Evolutionary conservation across 2,888 invertebrate species (phyloP).

Genomic region (Blastobasis lacticolella): DNA sequence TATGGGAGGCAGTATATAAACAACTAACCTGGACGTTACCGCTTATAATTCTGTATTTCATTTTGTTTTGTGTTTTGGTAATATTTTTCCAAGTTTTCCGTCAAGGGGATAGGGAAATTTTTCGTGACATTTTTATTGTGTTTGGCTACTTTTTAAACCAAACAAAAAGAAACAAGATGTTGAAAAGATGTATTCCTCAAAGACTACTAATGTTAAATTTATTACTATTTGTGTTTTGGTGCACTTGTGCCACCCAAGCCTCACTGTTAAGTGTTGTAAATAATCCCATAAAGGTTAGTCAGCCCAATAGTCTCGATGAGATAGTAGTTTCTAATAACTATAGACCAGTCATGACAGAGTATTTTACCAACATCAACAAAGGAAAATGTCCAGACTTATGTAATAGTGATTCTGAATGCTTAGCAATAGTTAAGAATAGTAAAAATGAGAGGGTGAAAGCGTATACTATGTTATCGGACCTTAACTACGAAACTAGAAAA

Average conservation of each 20-base stretch:
- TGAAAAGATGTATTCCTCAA: constrained; percentile 16
- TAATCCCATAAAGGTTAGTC: constrained; percentile 21
- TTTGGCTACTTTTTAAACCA: constrained; percentile 32
- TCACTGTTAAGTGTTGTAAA: constrained; percentile 26
- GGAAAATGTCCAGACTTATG: constrained; percentile 11
- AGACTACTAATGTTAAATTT: constrained; percentile 20
- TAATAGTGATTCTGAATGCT: constrained; percentile 19
- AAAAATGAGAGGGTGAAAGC: constrained; percentile 1
- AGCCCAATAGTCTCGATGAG: constrained; percentile 17
- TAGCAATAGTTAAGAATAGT: constrained; percentile 15
- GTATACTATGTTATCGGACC: constrained; percentile 21
- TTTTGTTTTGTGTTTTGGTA: constrained; percentile 18
- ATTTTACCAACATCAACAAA: neutral
- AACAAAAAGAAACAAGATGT: constrained; percentile 7
- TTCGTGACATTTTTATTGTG: constrained; percentile 3
- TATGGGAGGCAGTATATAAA: constrained; percentile 12
- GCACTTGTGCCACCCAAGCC: constrained; percentile 27
- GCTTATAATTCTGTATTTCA: constrained; percentile 11
- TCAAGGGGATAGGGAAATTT: constrained; percentile 11
- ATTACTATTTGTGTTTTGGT: constrained; percentile 23
- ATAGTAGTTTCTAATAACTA: constrained; percentile 7
- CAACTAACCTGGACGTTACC: constrained; percentile 2
- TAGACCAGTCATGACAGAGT: constrained; percentile 2
- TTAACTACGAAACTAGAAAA: constrained; percentile 13
- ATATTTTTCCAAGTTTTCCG: constrained; percentile 21